A percentile compares a stretch with the other conserved stretches of the same genome.
These are phyloP conservation scores for Perca flavescens DNA, from an alignment of 2,113 vertebrate species.

Conservation along the genomic window DNA sequence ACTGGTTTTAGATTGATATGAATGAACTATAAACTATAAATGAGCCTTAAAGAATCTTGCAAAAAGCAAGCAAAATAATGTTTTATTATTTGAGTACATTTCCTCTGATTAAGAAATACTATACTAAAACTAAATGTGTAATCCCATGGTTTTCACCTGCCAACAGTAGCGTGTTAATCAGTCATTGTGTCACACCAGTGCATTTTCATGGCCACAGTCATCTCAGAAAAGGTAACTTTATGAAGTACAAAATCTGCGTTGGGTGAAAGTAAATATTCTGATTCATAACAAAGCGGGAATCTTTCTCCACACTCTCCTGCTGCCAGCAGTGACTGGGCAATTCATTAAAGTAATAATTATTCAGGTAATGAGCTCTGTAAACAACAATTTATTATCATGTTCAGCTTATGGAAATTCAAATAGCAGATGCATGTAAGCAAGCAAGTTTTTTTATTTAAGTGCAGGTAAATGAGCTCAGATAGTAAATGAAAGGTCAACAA, in stretches of 20 bases:
- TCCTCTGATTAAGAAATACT: neutral
- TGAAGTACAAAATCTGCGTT: conserved; percentile 21
- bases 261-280: conserved; percentile 9
- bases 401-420: conserved; percentile 62
- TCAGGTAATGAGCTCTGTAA: conserved; percentile 46
- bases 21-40: neutral
- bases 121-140: neutral
- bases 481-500: conserved; percentile 26
- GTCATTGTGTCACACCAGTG: conserved; percentile 66
- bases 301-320: conserved; percentile 8
- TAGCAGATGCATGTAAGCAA: conserved; percentile 47
- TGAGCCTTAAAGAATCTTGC: neutral
- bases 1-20: neutral
- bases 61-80: neutral
- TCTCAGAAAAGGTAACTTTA: conserved; percentile 28
- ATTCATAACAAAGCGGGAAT: conserved; percentile 36
- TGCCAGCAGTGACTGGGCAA: conserved; percentile 25
- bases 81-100: neutral
- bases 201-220: conserved; percentile 78
- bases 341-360: conserved; percentile 10
- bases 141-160: conserved; percentile 42
- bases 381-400: conserved; percentile 54
- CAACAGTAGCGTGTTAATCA: conserved; percentile 39
- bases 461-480: conserved; percentile 45
- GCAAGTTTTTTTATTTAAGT: conserved; percentile 35